phyloP scores from a whole-genome alignment of 2,888 invertebrate genomes.

The Nemoura dubitans region DNA sequence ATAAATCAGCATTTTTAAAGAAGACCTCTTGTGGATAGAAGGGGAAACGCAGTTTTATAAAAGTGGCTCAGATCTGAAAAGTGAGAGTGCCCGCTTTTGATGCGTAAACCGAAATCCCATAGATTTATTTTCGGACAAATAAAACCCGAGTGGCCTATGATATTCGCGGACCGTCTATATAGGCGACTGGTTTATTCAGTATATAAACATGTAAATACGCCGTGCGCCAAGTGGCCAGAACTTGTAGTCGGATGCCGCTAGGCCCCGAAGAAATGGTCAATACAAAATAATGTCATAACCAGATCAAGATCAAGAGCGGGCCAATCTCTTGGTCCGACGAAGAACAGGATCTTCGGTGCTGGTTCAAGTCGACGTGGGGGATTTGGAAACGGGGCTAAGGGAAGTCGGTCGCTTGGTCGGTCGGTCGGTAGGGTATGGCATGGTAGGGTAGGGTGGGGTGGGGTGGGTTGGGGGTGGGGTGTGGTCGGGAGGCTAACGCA shows the following conservation, averaged over 20 bases:
- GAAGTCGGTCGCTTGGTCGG: not conserved
- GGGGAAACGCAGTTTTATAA: not conserved
- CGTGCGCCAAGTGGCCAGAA: not conserved
- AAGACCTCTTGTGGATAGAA: not conserved
- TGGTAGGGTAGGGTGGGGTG: too few relatives aligned
- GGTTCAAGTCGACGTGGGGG: not conserved
- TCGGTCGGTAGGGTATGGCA: too few relatives aligned
- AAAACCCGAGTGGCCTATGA: not conserved
- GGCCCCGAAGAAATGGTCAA: not conserved
- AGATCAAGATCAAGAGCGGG: not conserved
- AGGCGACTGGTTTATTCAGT: not conserved
- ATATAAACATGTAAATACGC: not conserved
- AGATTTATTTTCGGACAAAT: not conserved
- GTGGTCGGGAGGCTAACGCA: not conserved
- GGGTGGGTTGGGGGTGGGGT: too few relatives aligned
- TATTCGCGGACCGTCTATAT: not conserved
- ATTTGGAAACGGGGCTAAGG: not conserved
- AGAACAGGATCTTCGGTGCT: not conserved
- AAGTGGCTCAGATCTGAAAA: not conserved
- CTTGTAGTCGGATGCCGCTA: not conserved
- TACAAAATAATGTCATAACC: slow-evolving; percentile 12
- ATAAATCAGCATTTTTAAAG: not conserved
- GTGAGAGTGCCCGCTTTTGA: not conserved
- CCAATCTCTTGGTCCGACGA: not conserved
- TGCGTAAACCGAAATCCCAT: not conserved